Evolutionary conservation across 2,113 vertebrate genomes (phyloP).

Genomic region (Sinocyclocheilus maitianheensis): DNA sequence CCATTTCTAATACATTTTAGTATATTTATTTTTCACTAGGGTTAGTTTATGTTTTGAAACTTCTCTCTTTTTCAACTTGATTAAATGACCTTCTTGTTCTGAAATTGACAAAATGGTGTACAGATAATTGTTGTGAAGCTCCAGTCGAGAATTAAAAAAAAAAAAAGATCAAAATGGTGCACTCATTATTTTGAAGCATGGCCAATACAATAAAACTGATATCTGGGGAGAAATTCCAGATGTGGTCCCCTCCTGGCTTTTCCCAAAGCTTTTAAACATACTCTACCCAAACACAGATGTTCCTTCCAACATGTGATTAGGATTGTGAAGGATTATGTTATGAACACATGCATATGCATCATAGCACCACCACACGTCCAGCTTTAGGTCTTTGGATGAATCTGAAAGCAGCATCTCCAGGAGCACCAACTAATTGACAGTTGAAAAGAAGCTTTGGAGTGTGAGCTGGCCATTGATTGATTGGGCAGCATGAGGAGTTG

Average conservation of each 20-base stretch:
- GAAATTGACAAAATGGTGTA: too few species aligned
- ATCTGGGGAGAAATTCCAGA: not conserved
- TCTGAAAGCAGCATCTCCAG: conserved; percentile 23
- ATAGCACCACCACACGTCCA: conserved; percentile 8
- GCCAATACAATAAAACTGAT: not conserved
- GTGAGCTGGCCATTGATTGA: conserved; percentile 72
- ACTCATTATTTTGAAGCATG: not conserved
- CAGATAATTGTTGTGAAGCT: too few species aligned
- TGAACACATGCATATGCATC: not conserved
- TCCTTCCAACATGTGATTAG: not conserved
- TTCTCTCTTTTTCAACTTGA: too few species aligned
- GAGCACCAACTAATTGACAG: conserved; percentile 71
- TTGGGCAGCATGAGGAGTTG: conserved; percentile 75
- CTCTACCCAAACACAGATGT: not conserved
- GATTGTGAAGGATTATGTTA: not conserved
- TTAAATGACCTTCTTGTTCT: too few species aligned
- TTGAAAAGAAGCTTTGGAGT: conserved; percentile 66
- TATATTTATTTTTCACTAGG: too few species aligned
- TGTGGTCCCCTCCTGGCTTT: not conserved
- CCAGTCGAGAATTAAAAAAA: too few species aligned
- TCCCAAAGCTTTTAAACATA: not conserved
- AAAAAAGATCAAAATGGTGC: not conserved
- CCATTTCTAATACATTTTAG: too few species aligned
- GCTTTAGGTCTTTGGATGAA: not conserved
- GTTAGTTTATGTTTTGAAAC: too few species aligned